Evolutionary conservation across 37 sponge, comb jelly and placozoan genomes (phyloP), one percentile per base, ranked within the genome.

Genomic region (Ephydatia muelleri): DNA sequence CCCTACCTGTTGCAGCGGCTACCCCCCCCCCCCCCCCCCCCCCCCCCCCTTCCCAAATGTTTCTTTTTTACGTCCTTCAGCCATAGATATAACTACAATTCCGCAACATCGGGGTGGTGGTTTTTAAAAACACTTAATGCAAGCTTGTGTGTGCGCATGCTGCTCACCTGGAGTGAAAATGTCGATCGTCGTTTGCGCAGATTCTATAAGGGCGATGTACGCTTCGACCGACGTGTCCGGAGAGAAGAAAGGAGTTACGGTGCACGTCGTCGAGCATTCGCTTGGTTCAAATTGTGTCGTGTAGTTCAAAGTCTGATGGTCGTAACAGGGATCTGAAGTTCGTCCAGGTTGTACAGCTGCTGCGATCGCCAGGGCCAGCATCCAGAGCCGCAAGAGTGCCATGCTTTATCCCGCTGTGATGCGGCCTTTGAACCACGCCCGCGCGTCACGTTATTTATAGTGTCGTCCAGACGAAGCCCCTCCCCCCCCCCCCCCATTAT

Each of bases 231-330:
- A 92, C 75, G 80, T 80, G 84, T 95, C 96, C 12, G 96, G 96
- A 22, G 96, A 95, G 87, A 95, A 95, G 90, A 85, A 95, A 0
- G 96, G 96, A 0, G 95, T 91, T n/a, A 80, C 92, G 2, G 91
- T 87, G 85, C 87, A 87, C 48, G 27, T 27, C 35, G 65, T 23
- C 3, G 29, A 40, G 80, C 96, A 95, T 8, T 49, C 33, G 35
- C 28, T 31, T 27, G 92, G 85, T 34, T 87, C 29, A 81, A 85
- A 87, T 23, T 65, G 67, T 12, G 91, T 29, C 28, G 22, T 19
- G 83, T 95, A 95, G 65, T 86, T 83, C 79, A 35, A 43, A 23
- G 77, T 86, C 83, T 95, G 96, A 73, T 95, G 93, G 71, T 95
- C 91, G 80, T 90, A 95, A 67, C 82, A 43, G 9, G 83, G 89